phyloP scores from a whole-genome alignment of 2,797 vertebrate species.

The Amphiprion clarkii region DNA sequence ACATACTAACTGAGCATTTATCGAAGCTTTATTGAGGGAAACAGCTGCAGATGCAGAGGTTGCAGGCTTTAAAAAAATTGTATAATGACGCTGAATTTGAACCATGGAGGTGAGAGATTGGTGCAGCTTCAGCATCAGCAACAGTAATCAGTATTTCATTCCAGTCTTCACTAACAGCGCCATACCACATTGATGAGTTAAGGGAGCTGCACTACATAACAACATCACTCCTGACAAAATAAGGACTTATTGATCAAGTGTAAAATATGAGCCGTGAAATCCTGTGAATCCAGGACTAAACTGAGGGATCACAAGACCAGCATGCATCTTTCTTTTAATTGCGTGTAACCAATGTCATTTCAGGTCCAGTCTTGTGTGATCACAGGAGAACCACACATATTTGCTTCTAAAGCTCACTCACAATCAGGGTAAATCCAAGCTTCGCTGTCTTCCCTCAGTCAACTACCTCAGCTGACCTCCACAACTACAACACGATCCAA shows the following conservation, averaged over 20 bases:
- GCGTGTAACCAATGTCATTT: background rate
- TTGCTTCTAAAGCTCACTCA: too few relatives aligned
- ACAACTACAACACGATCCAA: too few relatives aligned
- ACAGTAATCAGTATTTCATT: background rate
- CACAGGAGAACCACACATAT: too few relatives aligned
- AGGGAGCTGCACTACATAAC: background rate
- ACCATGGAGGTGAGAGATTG: too few relatives aligned
- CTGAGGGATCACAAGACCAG: constrained; percentile 14
- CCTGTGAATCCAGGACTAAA: constrained; percentile 6
- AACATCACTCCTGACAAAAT: background rate
- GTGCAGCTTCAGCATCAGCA: too few relatives aligned
- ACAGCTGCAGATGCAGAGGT: too few relatives aligned
- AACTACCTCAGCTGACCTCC: background rate
- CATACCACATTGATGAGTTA: background rate
- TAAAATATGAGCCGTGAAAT: background rate
- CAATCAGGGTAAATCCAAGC: background rate
- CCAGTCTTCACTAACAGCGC: background rate
- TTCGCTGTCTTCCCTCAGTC: background rate
- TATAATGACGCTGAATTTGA: too few relatives aligned
- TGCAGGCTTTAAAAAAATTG: too few relatives aligned
- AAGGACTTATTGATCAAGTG: background rate
- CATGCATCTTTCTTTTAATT: background rate
- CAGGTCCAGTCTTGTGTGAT: background rate
- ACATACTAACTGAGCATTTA: too few relatives aligned
- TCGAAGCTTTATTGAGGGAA: too few relatives aligned